Evolutionary conservation across 2,888 invertebrate species (phyloP).

Genomic region (Melanostoma scalare): DNA sequence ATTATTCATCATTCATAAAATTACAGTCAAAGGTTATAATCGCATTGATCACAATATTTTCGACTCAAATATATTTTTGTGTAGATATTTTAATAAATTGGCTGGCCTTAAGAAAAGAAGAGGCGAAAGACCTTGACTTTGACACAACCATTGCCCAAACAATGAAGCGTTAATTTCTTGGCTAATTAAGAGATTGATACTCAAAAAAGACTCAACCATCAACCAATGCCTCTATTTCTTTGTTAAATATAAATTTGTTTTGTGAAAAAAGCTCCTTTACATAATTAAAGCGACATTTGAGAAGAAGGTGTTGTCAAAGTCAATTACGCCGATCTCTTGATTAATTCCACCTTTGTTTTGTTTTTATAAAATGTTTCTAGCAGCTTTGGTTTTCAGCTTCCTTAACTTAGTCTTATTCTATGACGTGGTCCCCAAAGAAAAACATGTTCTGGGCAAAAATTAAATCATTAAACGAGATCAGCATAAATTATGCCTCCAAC

Average conservation of each 20-base stretch:
- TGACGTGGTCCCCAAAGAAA: no score
- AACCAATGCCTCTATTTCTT: constrained; percentile 10
- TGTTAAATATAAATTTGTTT: not conserved
- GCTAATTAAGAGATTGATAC: constrained; percentile 38
- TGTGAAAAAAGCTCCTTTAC: no score
- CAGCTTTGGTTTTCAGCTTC: no score
- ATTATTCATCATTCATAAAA: constrained; percentile 13
- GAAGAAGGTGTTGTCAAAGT: no score
- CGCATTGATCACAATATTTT: constrained; percentile 12
- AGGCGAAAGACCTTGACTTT: constrained; percentile 25
- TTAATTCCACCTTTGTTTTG: no score
- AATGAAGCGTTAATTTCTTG: constrained; percentile 48
- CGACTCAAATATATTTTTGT: not conserved
- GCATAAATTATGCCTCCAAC: constrained; percentile 38
- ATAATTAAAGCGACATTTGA: no score
- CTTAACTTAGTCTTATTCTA: no score
- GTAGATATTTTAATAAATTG: constrained; percentile 17
- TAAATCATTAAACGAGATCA: constrained; percentile 48
- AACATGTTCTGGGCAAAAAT: constrained; percentile 26
- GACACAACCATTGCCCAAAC: constrained; percentile 34
- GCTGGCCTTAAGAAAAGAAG: constrained; percentile 8
- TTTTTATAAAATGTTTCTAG: no score
- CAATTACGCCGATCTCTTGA: no score
- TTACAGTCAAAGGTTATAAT: not conserved
- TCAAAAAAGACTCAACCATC: not conserved